Evolutionary conservation across 2,113 vertebrate species (phyloP).

Genomic region (Siphamia tubifer): DNA sequence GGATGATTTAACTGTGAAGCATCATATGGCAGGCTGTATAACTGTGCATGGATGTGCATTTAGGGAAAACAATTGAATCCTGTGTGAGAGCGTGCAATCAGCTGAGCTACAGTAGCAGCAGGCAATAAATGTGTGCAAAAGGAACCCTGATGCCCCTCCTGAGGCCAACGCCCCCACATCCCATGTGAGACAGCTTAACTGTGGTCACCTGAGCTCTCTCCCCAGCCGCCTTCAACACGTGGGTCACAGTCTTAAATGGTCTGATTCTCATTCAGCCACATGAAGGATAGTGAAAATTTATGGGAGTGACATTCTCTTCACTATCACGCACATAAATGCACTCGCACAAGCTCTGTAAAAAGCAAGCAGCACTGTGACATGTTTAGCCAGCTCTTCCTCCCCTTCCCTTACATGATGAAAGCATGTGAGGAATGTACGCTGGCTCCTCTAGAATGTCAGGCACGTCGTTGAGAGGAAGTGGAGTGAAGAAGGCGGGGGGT

Average conservation of each 20-base stretch:
- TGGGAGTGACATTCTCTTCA: slow-evolving; percentile 1
- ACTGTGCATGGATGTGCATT: slow-evolving; percentile 27
- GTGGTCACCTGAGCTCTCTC: slow-evolving; percentile 65
- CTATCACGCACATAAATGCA: not conserved
- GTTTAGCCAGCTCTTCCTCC: slow-evolving; percentile 4
- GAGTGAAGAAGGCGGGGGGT: not conserved
- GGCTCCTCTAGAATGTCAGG: slow-evolving; percentile 73
- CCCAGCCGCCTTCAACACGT: not conserved
- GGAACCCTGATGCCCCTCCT: slow-evolving; percentile 3
- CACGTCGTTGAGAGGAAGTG: slow-evolving; percentile 61
- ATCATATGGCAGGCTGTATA: slow-evolving; percentile 14
- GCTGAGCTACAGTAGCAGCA: slow-evolving; percentile 33
- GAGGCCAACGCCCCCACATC: slow-evolving; percentile 35
- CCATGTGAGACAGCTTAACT: slow-evolving; percentile 76
- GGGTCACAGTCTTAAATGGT: slow-evolving; percentile 10
- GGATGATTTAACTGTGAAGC: slow-evolving; percentile 26
- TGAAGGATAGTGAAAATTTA: slow-evolving; percentile 24
- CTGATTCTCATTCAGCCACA: slow-evolving; percentile 32
- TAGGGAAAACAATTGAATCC: not conserved
- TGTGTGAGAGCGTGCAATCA: slow-evolving; percentile 16
- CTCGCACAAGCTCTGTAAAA: slow-evolving; percentile 3
- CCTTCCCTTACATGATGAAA: slow-evolving; percentile 30
- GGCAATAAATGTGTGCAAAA: slow-evolving; percentile 9
- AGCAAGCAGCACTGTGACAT: slow-evolving; percentile 22
- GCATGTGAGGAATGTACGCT: slow-evolving; percentile 75